Percentiles rank a stretch among this genome's conserved stretches.
These are phyloP conservation scores for Morelia viridis DNA, from an alignment of 2,797 vertebrate species.

Conservation along the genomic window DNA sequence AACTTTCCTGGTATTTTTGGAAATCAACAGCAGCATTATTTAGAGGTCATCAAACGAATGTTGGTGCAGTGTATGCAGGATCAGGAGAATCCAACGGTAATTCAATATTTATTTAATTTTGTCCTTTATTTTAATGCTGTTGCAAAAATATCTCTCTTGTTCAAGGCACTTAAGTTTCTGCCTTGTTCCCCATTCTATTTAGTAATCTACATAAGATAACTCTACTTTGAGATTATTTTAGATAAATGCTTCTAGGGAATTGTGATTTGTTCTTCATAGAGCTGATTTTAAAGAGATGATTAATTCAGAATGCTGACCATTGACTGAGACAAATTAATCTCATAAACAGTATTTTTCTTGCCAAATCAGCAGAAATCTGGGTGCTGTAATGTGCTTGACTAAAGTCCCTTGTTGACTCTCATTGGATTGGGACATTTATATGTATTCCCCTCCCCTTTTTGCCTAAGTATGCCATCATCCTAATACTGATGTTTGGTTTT, in stretches of 20 bases:
- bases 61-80: constrained; percentile 98
- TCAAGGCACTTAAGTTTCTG: background rate
- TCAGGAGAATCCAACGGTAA: constrained; percentile 91
- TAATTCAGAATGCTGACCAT: background rate
- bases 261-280: background rate
- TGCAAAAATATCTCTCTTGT: background rate
- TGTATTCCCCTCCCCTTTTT: background rate
- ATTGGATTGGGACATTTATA: background rate
- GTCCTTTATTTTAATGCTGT: background rate
- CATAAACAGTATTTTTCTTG: background rate
- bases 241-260: background rate
- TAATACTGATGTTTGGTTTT: background rate
- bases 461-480: background rate
- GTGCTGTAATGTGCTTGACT: background rate
- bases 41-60: constrained; percentile 99
- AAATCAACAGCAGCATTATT: constrained; percentile 98
- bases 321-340: background rate
- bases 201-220: background rate
- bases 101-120: constrained; percentile 25
- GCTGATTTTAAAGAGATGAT: background rate
- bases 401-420: background rate
- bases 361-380: background rate
- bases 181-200: background rate
- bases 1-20: constrained; percentile 99
- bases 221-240: too few species aligned